Evolutionary conservation across 2,113 vertebrate genomes (phyloP), one percentile per base, ranked within the genome.

Genomic region (Oxygymnocypris stewartii): DNA sequence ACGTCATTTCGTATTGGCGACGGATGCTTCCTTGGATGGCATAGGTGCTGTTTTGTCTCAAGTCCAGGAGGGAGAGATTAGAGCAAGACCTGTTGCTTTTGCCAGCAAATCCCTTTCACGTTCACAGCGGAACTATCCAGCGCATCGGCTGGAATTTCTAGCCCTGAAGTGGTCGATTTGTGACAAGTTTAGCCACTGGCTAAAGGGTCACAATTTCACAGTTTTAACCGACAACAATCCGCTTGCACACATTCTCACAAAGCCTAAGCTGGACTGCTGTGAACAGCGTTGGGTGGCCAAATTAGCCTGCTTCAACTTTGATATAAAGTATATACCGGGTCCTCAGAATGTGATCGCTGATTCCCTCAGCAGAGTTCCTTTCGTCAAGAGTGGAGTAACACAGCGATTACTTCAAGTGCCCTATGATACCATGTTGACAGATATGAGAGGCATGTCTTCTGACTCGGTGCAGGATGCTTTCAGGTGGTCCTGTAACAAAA

Each of bases 1-100:
- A 20, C 25, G 54, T 6, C 83, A 57, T 4, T 88, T 88, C 44
- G 42, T 85, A 6, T 31, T 85, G n/a, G 47, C 69, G 6, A 69
- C 74, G 2, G 87, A 85, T 65, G 77, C 78, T 4, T 80, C 83
- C 10, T 20, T 18, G n/a, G 54, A 85, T 65, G 87, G 87, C 1
- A 16, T 85, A 1, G 77, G 77, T 1, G 84, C 71, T 31, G 73
- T 88, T 1, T 13, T 88, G 1, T 77, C 73, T 11, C 40, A 51
- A 49, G 16, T 78, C 16, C 76, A 42, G 11, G 57, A n/a, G 2
- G 67, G 47, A 9, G 69, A 75, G 28, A 23, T 6, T 14, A 76
- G n/a, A 7, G 69, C 83, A 12, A 74, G 67, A 57, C 71, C 69
- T 13, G 47, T 76, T 12, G 69, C 67, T 20, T 84, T 75, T 8